Base-by-base conservation (phyloP, 1,140 invertebrate genomes). In the Heliconius hewitsoni region DNA sequence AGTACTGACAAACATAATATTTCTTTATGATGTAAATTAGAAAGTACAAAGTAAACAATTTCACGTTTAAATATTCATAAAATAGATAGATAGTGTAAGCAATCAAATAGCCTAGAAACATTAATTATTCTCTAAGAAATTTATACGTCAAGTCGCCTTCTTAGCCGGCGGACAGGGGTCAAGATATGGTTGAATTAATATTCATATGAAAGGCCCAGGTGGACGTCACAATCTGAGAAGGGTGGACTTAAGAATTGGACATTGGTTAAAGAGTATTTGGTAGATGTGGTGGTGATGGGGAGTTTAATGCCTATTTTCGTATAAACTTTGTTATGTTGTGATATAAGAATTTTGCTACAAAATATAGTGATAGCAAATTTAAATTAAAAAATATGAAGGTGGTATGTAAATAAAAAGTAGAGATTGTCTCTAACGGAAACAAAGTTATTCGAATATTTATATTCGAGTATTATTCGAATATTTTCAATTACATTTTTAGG, bases 131-230 rank as follows among this genome's bases (percentile, higher is more conserved):
- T 50, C 88, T 89, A 89, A 93, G 91, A 91, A 90, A 91, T 92
- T 92, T 90, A 94, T 93, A 93, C 90, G 89, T 92, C 92, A 94
- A 92, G 87, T 82, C 85, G 84, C 82, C 86, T 89, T 89, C 87
- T 89, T 87, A 84, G 85, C 83, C 82, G 79, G 80, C 77, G 86
- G 91, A 89, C 90, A 91, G 87, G 90, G 92, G 92, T 92, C 90
- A 93, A 94, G 93, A 94, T 94, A 94, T 94, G 90, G 89, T 88
- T 86, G 90, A 93, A 94, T 94, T 94, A 94, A 94, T 94, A 94
- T 94, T 94, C 93, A 94, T 93, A 93, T 89, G 87, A 87, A 86
- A 88, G 87, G 86, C 89, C 90, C 91, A 93, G 91, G 90, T 93
- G 93, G 90, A 88, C 90, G 91, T 93, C 92, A 94, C 90, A 90